Conservation (phyloP, 2,797 vertebrate genomes). For the Vespertilio murinus region DNA sequence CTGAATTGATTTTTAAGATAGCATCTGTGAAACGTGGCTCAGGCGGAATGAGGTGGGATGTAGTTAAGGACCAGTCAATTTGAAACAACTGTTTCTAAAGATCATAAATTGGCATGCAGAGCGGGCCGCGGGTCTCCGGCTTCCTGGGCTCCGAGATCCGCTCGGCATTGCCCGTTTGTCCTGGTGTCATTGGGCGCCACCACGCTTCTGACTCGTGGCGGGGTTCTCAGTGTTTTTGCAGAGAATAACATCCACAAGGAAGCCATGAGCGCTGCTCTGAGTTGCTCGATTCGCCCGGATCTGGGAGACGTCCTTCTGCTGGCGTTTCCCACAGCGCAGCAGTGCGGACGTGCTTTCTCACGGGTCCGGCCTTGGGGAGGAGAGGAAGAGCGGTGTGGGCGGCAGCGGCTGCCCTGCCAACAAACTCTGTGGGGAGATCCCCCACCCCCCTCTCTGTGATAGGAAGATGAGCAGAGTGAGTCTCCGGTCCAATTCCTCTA, state of each 20-base stretch:
- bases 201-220: slow-evolving; percentile 71
- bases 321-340: slow-evolving; percentile 84
- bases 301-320: slow-evolving; percentile 80
- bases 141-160: slow-evolving; percentile 72
- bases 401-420: slow-evolving; percentile 78
- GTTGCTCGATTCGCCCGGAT: slow-evolving; percentile 79
- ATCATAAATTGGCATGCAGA: slow-evolving; percentile 85
- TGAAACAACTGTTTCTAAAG: slow-evolving; percentile 85
- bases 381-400: slow-evolving; percentile 73
- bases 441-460: slow-evolving; percentile 71
- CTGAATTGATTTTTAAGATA: slow-evolving; percentile 88
- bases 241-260: slow-evolving; percentile 83
- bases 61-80: slow-evolving; percentile 87
- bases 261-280: slow-evolving; percentile 77
- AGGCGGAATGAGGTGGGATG: slow-evolving; percentile 84
- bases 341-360: slow-evolving; percentile 84
- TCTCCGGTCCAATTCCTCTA: slow-evolving; percentile 73
- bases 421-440: slow-evolving; percentile 82
- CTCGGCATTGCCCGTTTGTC: slow-evolving; percentile 58
- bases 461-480: slow-evolving; percentile 80
- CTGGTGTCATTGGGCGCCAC: slow-evolving; percentile 80
- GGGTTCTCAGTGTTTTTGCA: slow-evolving; percentile 75
- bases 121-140: slow-evolving; percentile 78
- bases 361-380: slow-evolving; percentile 81
- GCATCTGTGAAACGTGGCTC: slow-evolving; percentile 87